Base-by-base conservation (phyloP, 2,113 vertebrate species). In the Grantiella picta region DNA sequence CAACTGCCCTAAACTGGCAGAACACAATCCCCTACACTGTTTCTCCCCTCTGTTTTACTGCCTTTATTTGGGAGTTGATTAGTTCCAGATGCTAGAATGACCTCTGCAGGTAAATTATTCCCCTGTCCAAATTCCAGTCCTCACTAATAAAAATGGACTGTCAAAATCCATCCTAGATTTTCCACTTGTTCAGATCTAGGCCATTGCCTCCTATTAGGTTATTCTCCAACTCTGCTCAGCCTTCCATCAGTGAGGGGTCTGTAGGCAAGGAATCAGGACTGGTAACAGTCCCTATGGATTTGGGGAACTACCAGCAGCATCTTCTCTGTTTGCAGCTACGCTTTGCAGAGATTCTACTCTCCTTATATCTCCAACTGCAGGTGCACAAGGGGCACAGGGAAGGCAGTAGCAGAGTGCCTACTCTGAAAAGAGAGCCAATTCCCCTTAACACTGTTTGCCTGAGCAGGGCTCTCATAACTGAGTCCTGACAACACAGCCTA, bases 161-260 rank as follows among this genome's bases (percentile, higher is more conserved):
- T 73, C 56, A 89, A 94, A 90, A 80, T n/a, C 33, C 19, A 78
- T 44, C 36, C 38, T 88, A 40, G 52, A 71, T 94, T 92, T 94
- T 81, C 80, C 31, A 59, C 31, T 49, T 61, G 28, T 56, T 38
- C 65, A 78, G 31, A 68, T 59, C 11, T 79, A 70, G 66, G 47
- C 24, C 21, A 14, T 71, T 64, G 49, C 18, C 40, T 77, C 19
- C 63, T 47, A 19, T 38, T 61, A 49, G 28, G 36, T 35, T 79
- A 19, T 9, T 40, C 60, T 60, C 45, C 50, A 57, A 5, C 3
- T 23, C 35, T 9, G 4, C 31, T 42, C 42, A 90, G 42, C 29
- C 40, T 40, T 84, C 81, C 76, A 2, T n/a, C 56, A 76, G 36
- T 1, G 2, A 68, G 40, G 20, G 24, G 7, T 21, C 75, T 8